Evolutionary conservation across 2,888 invertebrate species (phyloP).

Genomic region (Amphimallon solstitiale): DNA sequence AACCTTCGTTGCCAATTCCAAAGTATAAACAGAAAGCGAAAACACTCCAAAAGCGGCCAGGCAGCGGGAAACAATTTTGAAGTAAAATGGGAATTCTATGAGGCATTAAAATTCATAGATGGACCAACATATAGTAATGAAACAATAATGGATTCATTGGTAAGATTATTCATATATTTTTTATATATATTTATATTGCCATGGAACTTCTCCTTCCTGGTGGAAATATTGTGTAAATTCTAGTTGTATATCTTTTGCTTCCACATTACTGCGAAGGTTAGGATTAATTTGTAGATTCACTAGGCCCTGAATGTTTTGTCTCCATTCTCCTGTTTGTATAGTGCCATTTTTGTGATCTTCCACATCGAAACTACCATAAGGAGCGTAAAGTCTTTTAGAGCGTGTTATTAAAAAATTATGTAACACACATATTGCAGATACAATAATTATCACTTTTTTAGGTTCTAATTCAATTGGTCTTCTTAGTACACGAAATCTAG

Average conservation of each 20-base stretch:
- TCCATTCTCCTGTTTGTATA: neutral
- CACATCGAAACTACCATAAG: constrained; percentile 34
- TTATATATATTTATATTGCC: constrained; percentile 41
- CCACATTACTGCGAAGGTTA: constrained; percentile 25
- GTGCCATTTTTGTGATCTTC: constrained; percentile 2
- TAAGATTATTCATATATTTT: constrained; percentile 31
- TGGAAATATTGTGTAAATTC: constrained; percentile 39
- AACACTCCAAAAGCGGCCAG: constrained; percentile 41
- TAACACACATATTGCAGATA: constrained; percentile 26
- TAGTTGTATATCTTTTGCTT: constrained; percentile 35
- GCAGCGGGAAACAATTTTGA: constrained; percentile 38
- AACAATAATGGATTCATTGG: constrained; percentile 40
- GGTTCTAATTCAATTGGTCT: constrained; percentile 25
- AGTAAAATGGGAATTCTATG: constrained; percentile 42
- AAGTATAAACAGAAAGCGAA: constrained; percentile 9
- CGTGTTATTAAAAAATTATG: constrained; percentile 39
- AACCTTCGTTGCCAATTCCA: constrained; percentile 40
- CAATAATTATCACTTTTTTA: constrained; percentile 30
- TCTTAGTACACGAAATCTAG: constrained; percentile 27
- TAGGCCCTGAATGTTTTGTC: neutral
- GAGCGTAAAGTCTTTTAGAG: constrained; percentile 21
- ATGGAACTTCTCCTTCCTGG: constrained; percentile 40
- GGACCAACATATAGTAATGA: constrained; percentile 33
- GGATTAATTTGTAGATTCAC: constrained; percentile 18
- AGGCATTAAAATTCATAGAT: constrained; percentile 39